A percentile compares a stretch with the other conserved stretches of the same genome.
Evolutionary conservation across 2,797 vertebrate genomes (phyloP).

Genomic region (Philypnodon macrostomus): DNA sequence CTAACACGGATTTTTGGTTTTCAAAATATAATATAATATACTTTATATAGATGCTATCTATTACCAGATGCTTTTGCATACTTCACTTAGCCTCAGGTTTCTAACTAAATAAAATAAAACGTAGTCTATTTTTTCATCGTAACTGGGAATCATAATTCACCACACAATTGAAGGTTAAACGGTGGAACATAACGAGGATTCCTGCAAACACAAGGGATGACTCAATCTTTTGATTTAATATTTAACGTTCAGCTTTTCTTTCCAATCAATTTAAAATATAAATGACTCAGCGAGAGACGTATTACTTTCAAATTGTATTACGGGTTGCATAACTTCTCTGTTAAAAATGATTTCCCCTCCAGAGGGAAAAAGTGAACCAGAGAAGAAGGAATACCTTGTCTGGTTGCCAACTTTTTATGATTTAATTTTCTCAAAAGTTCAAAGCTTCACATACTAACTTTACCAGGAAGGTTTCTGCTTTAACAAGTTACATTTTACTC

Average conservation of each 20-base stretch:
- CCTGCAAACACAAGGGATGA: not conserved
- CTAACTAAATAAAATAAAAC: no score
- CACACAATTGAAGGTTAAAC: no score
- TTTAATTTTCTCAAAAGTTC: conserved; percentile 17
- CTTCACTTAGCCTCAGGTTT: no score
- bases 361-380: not conserved
- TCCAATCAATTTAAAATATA: not conserved
- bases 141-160: no score
- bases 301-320: not conserved
- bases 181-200: not conserved
- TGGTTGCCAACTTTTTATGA: conserved; percentile 2
- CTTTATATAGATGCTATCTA: no score
- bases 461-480: conserved; percentile 17
- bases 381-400: conserved; percentile 11
- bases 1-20: no score
- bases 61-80: no score
- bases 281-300: conserved; percentile 2
- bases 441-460: conserved; percentile 14
- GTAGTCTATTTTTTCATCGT: no score
- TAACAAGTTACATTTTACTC: not conserved
- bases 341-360: not conserved
- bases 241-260: not conserved
- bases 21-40: no score
- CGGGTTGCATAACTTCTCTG: not conserved
- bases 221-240: not conserved